phyloP scores from a whole-genome alignment of 2,797 vertebrate genomes.

The Platyrinchus mystaceus region DNA sequence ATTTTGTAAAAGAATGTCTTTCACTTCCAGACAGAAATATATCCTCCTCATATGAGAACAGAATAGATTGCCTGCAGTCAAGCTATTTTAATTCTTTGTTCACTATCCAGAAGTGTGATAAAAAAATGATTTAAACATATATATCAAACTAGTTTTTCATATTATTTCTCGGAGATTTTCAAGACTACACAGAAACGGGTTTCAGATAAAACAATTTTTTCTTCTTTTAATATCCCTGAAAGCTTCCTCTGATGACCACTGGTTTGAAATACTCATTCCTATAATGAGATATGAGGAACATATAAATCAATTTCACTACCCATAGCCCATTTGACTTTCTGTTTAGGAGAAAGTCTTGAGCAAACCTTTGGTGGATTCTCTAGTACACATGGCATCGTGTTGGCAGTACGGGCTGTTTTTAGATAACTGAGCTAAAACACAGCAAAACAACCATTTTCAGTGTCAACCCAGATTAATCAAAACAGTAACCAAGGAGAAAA shows the following conservation, averaged over 20 bases:
- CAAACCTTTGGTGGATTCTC: neutral
- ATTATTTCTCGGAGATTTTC: neutral
- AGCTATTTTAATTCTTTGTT: neutral
- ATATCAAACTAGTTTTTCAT: neutral
- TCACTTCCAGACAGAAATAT: neutral
- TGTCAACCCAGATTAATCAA: neutral
- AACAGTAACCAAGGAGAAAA: neutral
- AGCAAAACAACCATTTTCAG: neutral
- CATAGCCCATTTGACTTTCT: neutral
- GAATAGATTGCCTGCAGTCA: neutral
- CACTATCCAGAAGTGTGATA: neutral
- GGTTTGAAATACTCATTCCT: neutral
- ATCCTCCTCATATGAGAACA: neutral
- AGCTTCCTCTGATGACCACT: neutral
- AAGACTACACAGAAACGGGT: neutral
- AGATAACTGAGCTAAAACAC: neutral
- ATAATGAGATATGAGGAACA: neutral
- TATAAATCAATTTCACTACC: neutral
- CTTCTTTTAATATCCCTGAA: neutral
- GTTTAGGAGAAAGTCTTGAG: neutral
- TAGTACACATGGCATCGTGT: accelerated
- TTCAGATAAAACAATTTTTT: neutral
- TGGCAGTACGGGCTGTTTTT: neutral
- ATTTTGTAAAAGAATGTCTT: neutral
- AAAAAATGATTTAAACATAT: neutral